Percentiles rank a stretch among this genome's conserved stretches.
Evolutionary conservation across 2,888 invertebrate species (phyloP).

Genomic region (Phorcus lineatus): DNA sequence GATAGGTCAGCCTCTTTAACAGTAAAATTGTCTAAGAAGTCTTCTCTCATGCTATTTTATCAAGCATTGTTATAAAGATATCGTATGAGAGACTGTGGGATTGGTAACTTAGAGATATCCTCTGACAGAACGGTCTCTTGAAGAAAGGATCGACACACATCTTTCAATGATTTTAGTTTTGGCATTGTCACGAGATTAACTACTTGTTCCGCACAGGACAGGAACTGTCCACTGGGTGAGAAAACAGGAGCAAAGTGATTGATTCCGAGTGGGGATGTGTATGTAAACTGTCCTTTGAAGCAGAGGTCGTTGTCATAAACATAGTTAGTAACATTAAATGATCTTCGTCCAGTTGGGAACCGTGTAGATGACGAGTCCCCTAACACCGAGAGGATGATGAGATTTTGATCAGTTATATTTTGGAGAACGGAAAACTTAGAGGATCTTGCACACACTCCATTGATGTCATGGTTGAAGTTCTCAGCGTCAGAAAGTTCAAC

Average conservation of each 20-base stretch:
- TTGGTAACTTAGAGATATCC: conserved; percentile 1
- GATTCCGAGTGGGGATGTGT: not conserved
- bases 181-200: not conserved
- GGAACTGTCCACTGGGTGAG: conserved; percentile 7
- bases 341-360: not conserved
- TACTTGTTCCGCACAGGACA: conserved; percentile 2
- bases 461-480: not conserved
- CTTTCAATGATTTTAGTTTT: not conserved
- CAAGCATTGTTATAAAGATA: not conserved
- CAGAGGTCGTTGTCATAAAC: not conserved
- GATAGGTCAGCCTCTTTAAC: too few species aligned
- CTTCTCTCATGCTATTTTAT: not conserved
- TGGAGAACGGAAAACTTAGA: not conserved
- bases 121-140: not conserved
- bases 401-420: not conserved
- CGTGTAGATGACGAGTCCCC: not conserved
- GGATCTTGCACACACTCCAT: not conserved
- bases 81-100: not conserved
- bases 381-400: not conserved
- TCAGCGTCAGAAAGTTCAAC: not conserved
- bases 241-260: not conserved
- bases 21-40: too few species aligned
- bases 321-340: not conserved
- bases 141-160: not conserved
- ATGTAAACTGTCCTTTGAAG: not conserved